A percentile compares a stretch with the other conserved stretches of the same genome.
Evolutionary conservation across 2,888 invertebrate species (phyloP).

Genomic region (Nesidiocoris tenuis): DNA sequence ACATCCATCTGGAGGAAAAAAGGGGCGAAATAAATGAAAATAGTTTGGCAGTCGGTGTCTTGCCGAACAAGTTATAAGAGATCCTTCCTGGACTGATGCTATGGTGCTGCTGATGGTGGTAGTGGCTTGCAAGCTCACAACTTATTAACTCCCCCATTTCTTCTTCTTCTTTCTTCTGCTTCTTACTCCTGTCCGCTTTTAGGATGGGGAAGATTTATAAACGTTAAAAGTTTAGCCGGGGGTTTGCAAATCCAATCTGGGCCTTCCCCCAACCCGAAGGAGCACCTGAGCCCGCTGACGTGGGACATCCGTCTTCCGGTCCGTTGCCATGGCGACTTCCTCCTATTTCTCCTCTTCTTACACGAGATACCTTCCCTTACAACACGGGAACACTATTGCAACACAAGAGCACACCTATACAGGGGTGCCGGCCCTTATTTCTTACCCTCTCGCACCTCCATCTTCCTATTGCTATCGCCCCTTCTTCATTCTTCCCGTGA

Average conservation of each 20-base stretch:
- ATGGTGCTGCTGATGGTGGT: no score
- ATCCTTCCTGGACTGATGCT: slow-evolving; percentile 5
- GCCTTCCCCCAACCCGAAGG: slow-evolving; percentile 12
- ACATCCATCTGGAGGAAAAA: slow-evolving; percentile 12
- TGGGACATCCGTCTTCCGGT: slow-evolving; percentile 41
- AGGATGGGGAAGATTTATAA: slow-evolving; percentile 38
- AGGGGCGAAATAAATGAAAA: slow-evolving; percentile 19
- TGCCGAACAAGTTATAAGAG: slow-evolving; percentile 26
- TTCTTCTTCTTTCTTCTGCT: neutral
- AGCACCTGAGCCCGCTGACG: slow-evolving; percentile 42
- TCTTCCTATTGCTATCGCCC: neutral
- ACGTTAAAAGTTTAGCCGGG: slow-evolving; percentile 43
- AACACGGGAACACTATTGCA: neutral
- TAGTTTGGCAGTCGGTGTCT: slow-evolving; percentile 25
- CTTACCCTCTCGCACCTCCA: neutral
- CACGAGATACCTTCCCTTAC: neutral
- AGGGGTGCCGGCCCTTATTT: neutral
- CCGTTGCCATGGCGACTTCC: slow-evolving; percentile 23
- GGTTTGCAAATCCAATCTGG: slow-evolving; percentile 45
- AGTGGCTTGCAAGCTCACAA: slow-evolving; percentile 26
- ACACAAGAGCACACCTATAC: neutral
- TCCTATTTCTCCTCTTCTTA: slow-evolving; percentile 1
- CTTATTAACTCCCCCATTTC: slow-evolving; percentile 34
- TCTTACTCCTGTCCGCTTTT: slow-evolving; percentile 24
- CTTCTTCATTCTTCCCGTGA: neutral